Percentiles rank a stretch among this genome's conserved stretches.
phyloP scores from a whole-genome alignment of 2,888 invertebrate genomes.

The Caenorhabditis plicata region DNA sequence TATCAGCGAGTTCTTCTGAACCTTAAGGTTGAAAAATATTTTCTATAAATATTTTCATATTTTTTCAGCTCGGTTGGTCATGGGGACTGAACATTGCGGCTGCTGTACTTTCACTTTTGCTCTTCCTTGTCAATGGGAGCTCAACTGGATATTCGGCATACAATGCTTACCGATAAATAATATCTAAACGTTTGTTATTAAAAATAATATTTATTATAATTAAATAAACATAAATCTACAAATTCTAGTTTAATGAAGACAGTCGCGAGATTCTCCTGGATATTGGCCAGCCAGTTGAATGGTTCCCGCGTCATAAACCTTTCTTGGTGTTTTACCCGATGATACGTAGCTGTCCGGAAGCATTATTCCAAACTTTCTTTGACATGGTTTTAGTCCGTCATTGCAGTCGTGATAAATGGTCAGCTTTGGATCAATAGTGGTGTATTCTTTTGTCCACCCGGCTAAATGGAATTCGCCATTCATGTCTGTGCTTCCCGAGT shows the following conservation, averaged over 20 bases:
- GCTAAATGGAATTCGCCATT: conserved; percentile 43
- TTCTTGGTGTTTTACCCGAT: conserved; percentile 37
- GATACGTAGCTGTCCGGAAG: conserved; percentile 54
- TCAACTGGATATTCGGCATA: conserved; percentile 24
- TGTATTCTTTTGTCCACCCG: conserved; percentile 57
- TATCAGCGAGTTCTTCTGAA: neutral
- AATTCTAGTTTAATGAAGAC: conserved; percentile 52
- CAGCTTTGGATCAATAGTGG: conserved; percentile 63
- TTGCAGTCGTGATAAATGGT: conserved; percentile 65
- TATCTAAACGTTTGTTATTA: neutral
- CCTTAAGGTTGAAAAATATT: conserved; percentile 4
- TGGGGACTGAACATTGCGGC: conserved; percentile 26
- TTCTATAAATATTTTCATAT: neutral
- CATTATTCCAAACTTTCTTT: conserved; percentile 57
- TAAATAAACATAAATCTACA: too few species aligned
- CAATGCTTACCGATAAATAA: conserved; percentile 13
- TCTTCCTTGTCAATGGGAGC: conserved; percentile 14
- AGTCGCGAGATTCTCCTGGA: conserved; percentile 55
- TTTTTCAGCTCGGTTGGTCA: conserved; percentile 28
- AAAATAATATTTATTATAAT: neutral
- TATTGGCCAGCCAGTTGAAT: conserved; percentile 52
- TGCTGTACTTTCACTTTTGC: conserved; percentile 8
- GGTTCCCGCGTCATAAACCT: conserved; percentile 53
- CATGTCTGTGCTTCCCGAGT: conserved; percentile 31
- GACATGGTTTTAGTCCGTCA: conserved; percentile 59